Base-by-base conservation (phyloP, 2,113 vertebrate genomes). In the Myrmophylax atrothorax region DNA sequence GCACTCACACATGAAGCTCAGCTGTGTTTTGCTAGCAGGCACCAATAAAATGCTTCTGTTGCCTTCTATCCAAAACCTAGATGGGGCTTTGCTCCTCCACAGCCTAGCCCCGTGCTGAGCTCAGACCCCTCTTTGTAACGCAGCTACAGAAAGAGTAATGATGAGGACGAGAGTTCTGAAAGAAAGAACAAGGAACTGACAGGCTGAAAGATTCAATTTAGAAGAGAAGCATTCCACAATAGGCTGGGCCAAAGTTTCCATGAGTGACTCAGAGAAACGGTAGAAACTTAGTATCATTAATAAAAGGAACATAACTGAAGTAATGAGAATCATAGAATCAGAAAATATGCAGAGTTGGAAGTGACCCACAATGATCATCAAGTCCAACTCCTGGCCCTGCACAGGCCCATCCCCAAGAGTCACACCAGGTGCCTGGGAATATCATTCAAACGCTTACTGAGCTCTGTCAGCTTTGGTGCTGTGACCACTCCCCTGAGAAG, bases 1-100 rank as follows among this genome's bases (percentile, higher is more conserved):
- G 93, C 97, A 98, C 96, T 83, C 75, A 92, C 70, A 97, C 83
- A 90, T 13, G 69, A 96, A 96, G 79, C 85, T 93, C 60, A 59
- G 24, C 6, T 10, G 1, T 26, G 15, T 75, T 73, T 73, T 73
- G 49, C 62, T 40, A 66, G 26, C 60, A 73, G 62, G 40, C 3
- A 13, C 31, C 69, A 64, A 28, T 14, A 46, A 31, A 68, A 66
- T 3, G 23, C 26, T 62, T 77, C 18, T 2, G 1, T 35, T 76
- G 46, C 44, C 29, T 84, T 72, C 56, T 42, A 42, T 28, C 35
- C 56, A 55, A 70, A 84, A 77, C 24, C 22, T 26, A 35, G 7
- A 24, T 2, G 15, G 10, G 28, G 25, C 47, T 86, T 76, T 77
- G 59, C 58, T 64, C 19, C 26, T 77, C n/a, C 42, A 56, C 37